Evolutionary conservation across 1,140 invertebrate genomes (phyloP).

Genomic region (Antheraea pernyi): DNA sequence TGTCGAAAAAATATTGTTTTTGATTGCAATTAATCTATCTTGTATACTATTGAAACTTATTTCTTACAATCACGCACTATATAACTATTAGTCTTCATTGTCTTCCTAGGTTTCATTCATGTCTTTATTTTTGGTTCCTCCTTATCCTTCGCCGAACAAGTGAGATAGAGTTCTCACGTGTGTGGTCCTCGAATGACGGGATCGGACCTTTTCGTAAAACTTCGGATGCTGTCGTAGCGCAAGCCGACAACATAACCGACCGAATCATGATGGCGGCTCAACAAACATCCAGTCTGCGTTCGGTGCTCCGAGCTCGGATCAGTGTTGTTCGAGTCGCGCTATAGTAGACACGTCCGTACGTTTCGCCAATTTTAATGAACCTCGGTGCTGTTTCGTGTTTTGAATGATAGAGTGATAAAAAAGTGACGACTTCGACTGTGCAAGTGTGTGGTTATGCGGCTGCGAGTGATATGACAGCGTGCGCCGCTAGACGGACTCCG

Average conservation of each 20-base stretch:
- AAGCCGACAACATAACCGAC: slow-evolving; percentile 70
- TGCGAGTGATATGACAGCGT: slow-evolving; percentile 78
- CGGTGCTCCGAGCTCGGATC: slow-evolving; percentile 38
- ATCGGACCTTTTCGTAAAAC: slow-evolving; percentile 41
- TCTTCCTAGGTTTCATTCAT: slow-evolving; percentile 56
- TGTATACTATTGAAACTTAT: neutral
- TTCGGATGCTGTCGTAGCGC: slow-evolving; percentile 51
- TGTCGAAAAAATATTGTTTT: no score
- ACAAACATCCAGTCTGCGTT: slow-evolving; percentile 68
- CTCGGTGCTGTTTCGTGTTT: slow-evolving; percentile 62
- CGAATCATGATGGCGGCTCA: slow-evolving; percentile 73
- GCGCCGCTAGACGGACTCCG: slow-evolving; percentile 76
- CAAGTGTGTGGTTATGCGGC: slow-evolving; percentile 77
- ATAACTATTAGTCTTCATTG: neutral
- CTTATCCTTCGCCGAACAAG: slow-evolving; percentile 53
- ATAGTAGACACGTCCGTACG: slow-evolving; percentile 47
- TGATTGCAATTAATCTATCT: neutral
- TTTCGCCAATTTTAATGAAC: slow-evolving; percentile 46
- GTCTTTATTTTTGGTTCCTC: slow-evolving; percentile 70
- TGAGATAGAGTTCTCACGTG: slow-evolving; percentile 62
- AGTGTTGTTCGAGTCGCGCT: slow-evolving; percentile 68
- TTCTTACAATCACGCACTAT: neutral
- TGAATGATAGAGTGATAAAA: slow-evolving; percentile 60
- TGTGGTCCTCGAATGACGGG: slow-evolving; percentile 60
- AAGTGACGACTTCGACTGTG: slow-evolving; percentile 71